A percentile compares a stretch with the other conserved stretches of the same genome.
These are phyloP conservation scores for Syrphus vitripennis DNA, from an alignment of 2,888 invertebrate species.

Conservation along the genomic window DNA sequence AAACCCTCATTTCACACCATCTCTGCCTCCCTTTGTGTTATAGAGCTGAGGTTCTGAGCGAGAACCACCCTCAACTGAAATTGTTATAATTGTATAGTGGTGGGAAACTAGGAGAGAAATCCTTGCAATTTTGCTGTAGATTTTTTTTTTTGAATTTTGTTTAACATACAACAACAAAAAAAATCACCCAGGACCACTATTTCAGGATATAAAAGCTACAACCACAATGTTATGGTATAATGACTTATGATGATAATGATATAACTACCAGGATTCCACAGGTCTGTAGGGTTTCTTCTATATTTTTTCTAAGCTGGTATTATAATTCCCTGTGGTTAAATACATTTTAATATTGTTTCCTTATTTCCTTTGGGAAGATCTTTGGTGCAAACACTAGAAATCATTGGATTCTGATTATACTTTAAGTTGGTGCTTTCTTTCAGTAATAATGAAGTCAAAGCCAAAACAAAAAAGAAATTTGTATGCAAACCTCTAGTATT, in stretches of 20 bases:
- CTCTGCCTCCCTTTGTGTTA: neutral
- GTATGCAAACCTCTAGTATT: too few species aligned
- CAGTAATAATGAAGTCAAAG: too few species aligned
- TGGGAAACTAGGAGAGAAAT: neutral
- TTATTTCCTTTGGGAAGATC: conserved; percentile 20
- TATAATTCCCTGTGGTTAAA: conserved; percentile 2
- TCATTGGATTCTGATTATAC: too few species aligned
- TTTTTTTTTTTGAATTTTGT: conserved; percentile 16
- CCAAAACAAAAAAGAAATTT: too few species aligned
- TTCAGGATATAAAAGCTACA: neutral
- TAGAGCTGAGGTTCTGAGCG: neutral
- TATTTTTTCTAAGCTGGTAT: neutral
- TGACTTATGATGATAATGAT: conserved; percentile 39
- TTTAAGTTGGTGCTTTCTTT: too few species aligned
- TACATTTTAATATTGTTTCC: conserved; percentile 38
- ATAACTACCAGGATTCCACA: conserved; percentile 49
- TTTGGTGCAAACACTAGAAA: neutral
- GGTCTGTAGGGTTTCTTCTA: conserved; percentile 6
- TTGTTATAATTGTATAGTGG: neutral
- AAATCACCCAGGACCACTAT: conserved; percentile 20
- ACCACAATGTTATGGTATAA: neutral
- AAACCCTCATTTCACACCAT: conserved; percentile 18
- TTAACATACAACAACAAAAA: conserved; percentile 25
- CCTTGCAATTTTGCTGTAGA: conserved; percentile 20
- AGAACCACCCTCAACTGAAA: neutral